Conservation (phyloP, 2,888 invertebrate genomes). For the Bombyx huttoni region DNA sequence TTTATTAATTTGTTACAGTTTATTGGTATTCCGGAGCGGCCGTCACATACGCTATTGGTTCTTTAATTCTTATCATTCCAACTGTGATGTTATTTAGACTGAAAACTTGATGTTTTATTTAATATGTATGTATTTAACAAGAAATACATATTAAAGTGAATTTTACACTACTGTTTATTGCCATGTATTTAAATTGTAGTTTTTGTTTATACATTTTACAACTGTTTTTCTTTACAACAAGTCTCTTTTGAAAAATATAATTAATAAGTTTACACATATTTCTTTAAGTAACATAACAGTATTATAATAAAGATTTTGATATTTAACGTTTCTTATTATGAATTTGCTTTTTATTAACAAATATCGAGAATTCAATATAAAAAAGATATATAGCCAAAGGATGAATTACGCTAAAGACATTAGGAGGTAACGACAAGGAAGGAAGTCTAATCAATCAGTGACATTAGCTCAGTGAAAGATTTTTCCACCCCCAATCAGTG, state of each 20-base stretch:
- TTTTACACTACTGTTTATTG: neutral
- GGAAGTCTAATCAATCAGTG: too few species aligned
- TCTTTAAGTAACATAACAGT: constrained; percentile 44
- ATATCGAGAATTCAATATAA: too few species aligned
- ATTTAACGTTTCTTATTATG: neutral
- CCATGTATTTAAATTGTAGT: too few species aligned
- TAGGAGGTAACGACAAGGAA: too few species aligned
- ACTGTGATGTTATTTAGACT: constrained; percentile 75
- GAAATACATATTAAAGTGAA: constrained; percentile 9
- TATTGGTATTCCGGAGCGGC: constrained; percentile 94
- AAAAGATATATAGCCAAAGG: too few species aligned
- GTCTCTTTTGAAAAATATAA: constrained; percentile 4
- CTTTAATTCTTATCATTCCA: constrained; percentile 82
- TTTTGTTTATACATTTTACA: neutral
- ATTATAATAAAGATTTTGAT: constrained; percentile 22
- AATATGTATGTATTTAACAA: constrained; percentile 25
- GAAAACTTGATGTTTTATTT: constrained; percentile 27
- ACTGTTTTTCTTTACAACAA: constrained; percentile 6
- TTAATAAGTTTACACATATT: constrained; percentile 11
- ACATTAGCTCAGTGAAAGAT: too few species aligned
- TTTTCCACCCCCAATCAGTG: too few species aligned
- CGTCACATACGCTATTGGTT: constrained; percentile 86
- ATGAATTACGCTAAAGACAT: too few species aligned
- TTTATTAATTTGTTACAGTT: constrained; percentile 60
- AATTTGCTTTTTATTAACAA: neutral